A percentile compares a stretch with the other conserved stretches of the same genome.
phyloP scores from a whole-genome alignment of 2,113 vertebrate genomes.

The Hiodon alosoides region DNA sequence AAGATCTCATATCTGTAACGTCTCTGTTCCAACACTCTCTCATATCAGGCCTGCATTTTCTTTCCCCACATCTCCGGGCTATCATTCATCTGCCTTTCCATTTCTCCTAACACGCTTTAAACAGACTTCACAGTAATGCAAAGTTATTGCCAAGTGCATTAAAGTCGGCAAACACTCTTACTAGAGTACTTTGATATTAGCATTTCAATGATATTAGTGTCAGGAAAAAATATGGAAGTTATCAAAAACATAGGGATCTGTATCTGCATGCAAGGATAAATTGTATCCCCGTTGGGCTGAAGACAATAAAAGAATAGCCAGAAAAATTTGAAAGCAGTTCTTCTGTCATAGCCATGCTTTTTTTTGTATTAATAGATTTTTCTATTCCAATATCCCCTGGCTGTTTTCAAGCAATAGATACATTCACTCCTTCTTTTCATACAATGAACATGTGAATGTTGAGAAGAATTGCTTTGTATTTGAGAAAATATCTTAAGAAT shows the following conservation, averaged over 20 bases:
- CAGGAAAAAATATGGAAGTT: background rate
- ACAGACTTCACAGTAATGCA: background rate
- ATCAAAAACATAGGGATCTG: background rate
- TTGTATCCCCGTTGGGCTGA: background rate
- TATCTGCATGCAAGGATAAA: background rate
- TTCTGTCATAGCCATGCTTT: too few species aligned
- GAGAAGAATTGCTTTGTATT: too few species aligned
- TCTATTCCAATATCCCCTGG: too few species aligned
- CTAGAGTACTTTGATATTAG: background rate
- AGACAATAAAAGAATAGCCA: too few species aligned
- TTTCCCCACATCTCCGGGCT: background rate
- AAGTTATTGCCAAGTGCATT: conserved; percentile 2
- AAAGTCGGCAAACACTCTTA: background rate
- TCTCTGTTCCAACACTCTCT: background rate
- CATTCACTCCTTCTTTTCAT: too few species aligned
- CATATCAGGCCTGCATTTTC: conserved; percentile 1
- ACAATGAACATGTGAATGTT: too few species aligned
- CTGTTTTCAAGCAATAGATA: too few species aligned
- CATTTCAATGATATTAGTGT: conserved; percentile 7
- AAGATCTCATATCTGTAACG: background rate
- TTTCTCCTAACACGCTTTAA: conserved; percentile 9
- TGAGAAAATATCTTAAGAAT: too few species aligned
- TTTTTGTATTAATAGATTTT: too few species aligned
- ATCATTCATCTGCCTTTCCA: conserved; percentile 1
- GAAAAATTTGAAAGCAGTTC: too few species aligned